phyloP scores from a whole-genome alignment of 2,797 vertebrate genomes.

The Pteropus rufus region DNA sequence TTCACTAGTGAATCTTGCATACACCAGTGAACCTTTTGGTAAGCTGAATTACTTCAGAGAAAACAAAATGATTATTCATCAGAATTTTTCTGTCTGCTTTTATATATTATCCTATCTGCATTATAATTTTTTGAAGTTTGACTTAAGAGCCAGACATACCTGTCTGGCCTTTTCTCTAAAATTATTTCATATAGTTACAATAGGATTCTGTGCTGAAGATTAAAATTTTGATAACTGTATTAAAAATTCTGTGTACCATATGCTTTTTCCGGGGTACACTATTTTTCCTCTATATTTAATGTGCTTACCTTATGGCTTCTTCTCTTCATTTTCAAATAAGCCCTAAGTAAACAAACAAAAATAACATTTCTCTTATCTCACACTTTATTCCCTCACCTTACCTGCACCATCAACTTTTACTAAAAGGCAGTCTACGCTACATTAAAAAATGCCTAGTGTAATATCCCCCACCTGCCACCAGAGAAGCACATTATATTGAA shows the following conservation, averaged over 20 bases:
- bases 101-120: background rate
- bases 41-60: background rate
- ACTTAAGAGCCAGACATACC: background rate
- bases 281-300: background rate
- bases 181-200: background rate
- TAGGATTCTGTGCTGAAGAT: background rate
- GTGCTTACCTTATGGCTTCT: background rate
- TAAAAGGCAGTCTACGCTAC: background rate
- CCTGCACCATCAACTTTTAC: background rate
- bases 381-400: background rate
- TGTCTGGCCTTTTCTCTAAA: background rate
- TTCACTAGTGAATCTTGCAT: background rate
- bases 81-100: background rate
- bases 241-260: background rate
- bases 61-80: constrained; percentile 20
- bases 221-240: background rate
- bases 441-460: background rate
- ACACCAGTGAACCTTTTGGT: background rate
- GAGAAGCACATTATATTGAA: background rate
- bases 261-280: background rate
- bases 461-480: background rate
- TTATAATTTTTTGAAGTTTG: background rate
- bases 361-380: background rate
- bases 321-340: background rate
- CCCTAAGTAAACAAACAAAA: background rate